Evolutionary conservation across 1,140 invertebrate species (phyloP), one percentile per base, ranked within the genome.

Genomic region (Stratiolaelaps scimitus): DNA sequence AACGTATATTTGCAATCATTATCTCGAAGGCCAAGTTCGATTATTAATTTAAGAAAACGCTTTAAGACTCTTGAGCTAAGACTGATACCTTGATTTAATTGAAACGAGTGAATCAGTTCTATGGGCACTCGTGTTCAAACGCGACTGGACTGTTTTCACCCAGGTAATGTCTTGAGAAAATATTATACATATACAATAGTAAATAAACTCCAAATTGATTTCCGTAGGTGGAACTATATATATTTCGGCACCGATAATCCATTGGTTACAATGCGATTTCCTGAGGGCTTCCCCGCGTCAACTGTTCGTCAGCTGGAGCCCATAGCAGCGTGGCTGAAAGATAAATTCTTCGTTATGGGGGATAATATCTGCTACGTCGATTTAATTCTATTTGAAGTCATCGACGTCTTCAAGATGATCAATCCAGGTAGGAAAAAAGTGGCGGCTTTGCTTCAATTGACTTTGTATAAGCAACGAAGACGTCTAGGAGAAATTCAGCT

Each of bases 321-420:
- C 34, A 4, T 40, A 40, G 15, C 53, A 1, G 53, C 53, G 17
- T 23, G 13, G 53, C 53, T 60, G 15, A 60, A 60, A 26, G 53
- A 60, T 34, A 60, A 60, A 60, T 60, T 60, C 53, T 60, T 1
- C 23, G 26, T 26, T 15, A 19, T 60, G 1, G 53, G 53, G 0
- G 53, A 60, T 23, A 60, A 60, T 26, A 60, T 17, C 1, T 60
- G 15, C 2, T 60, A 26, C 53, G 2, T 5, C 15, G 47, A 48
- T 15, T 15, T 4, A 19, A 48, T 48, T 28, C 47, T 48, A 7
- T 48, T 23, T 28, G 47, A 48, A 26, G 23, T 10, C 2, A 26
- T 20, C 17, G 23, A 48, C 2, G 53, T 60, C 1, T 15, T 5
- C 15, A 60, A 60, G 34, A 26, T 60, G 15, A 60, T 60, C 53